These are phyloP conservation scores for Drosophila macrothrix DNA, from an alignment of 2,888 invertebrate species.

Conservation along the genomic window DNA sequence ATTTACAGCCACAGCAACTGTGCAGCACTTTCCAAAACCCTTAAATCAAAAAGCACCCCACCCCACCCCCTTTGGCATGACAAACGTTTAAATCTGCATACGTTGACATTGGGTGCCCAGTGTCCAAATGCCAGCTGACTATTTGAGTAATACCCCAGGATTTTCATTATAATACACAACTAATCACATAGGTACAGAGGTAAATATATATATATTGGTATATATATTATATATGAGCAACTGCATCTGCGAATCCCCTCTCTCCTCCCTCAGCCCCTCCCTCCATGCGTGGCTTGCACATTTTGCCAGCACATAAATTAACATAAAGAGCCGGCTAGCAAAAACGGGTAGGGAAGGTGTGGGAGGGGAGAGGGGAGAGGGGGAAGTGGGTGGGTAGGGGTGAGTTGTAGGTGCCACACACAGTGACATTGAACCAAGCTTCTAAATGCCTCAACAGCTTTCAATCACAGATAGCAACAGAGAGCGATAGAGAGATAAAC, in stretches of 20 bases:
- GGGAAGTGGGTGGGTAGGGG: not conserved
- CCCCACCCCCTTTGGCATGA: conserved; percentile 2
- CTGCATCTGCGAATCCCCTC: conserved; percentile 48
- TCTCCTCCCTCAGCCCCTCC: conserved; percentile 31
- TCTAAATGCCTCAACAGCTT: conserved; percentile 61
- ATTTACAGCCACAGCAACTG: conserved; percentile 80
- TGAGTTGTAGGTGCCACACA: conserved; percentile 11
- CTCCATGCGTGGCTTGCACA: conserved; percentile 77
- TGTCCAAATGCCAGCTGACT: conserved; percentile 57
- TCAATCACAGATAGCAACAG: conserved; percentile 36
- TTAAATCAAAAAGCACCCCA: conserved; percentile 1
- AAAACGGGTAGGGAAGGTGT: not conserved
- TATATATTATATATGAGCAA: conserved; percentile 42
- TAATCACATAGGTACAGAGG: conserved; percentile 43
- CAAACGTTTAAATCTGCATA: conserved; percentile 73
- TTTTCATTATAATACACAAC: conserved; percentile 80
- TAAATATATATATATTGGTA: conserved; percentile 8
- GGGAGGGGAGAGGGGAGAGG: not conserved
- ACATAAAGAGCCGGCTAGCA: conserved; percentile 65
- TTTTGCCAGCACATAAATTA: conserved; percentile 79
- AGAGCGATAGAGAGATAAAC: not conserved
- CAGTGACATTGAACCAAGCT: conserved; percentile 70
- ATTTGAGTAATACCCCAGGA: conserved; percentile 75
- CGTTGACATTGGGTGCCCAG: conserved; percentile 63
- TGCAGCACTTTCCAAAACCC: conserved; percentile 4